Evolutionary conservation across 1,140 invertebrate genomes (phyloP), one percentile per base, ranked within the genome.

Genomic region (Linepithema humile): DNA sequence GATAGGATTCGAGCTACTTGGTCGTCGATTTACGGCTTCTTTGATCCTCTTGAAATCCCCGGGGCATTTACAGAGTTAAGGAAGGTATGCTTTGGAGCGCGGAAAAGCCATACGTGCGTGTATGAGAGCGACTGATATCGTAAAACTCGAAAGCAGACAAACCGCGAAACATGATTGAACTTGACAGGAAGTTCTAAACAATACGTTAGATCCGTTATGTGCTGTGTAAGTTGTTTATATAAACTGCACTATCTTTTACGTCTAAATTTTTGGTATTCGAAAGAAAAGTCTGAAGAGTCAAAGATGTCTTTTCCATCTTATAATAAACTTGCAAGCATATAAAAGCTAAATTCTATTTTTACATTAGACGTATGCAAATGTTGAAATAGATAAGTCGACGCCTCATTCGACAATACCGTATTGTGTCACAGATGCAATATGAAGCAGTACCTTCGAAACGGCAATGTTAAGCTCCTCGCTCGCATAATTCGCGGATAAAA

Each of bases 31-130:
- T 77, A 77, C 20, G 20, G 40, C 73, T 64, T 35, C 60, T 77
- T 77, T 77, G 74, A 77, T 77, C 74, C 74, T 77, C 43, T 50
- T 5, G 43, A 77, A 65, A 77, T 77, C 74, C 74, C 60, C 15
- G 20, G 60, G 74, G 60, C 74, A 77, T 77, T 55, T 55, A 65
- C 60, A 32, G 74, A 77, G 74, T 65, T 77, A 65, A 77, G 59
- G 62, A 75, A 75, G 23, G 26, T 45, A 60, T 38, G 38, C 17
- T 74, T 20, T 38, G 43, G 38, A 72, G 53, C 35, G 35, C 6
- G 40, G 75, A 57, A 77, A 80, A 45, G 55, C 35, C 62, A 23
- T 70, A 57, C 32, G 73, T 48, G 50, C 43, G 43, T 48, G 43
- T 60, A 26, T 15, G 29, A 77, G 12, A 64, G 0, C 4, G 43